Evolutionary conservation across 1,140 invertebrate genomes (phyloP).

Genomic region (Platyscapa corneri): DNA sequence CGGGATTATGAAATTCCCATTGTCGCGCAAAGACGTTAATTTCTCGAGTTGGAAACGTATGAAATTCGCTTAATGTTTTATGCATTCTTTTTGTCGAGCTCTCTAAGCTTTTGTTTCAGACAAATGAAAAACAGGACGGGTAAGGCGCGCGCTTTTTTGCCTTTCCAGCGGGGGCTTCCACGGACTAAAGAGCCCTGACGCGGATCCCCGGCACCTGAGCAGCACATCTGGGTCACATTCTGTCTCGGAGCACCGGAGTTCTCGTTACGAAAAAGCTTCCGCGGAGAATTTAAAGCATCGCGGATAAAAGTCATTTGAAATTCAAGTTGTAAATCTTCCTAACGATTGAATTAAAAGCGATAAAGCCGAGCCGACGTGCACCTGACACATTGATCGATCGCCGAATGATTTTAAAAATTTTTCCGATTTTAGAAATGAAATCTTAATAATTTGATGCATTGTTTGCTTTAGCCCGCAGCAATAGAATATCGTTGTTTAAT

Average conservation of each 20-base stretch:
- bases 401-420: constrained; percentile 12
- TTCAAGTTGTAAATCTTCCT: constrained; percentile 9
- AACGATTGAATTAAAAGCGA: constrained; percentile 17
- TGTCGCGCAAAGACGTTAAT: neutral
- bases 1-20: no score
- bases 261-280: constrained; percentile 21
- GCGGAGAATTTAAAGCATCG: neutral
- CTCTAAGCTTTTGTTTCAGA: constrained; percentile 10
- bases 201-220: constrained; percentile 13
- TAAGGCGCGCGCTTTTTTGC: neutral
- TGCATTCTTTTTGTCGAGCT: neutral
- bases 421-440: neutral
- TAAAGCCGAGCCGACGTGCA: neutral
- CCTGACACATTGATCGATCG: constrained; percentile 12
- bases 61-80: constrained; percentile 14
- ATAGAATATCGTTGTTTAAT: neutral
- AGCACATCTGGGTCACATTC: constrained; percentile 24
- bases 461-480: neutral
- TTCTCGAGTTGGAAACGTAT: neutral
- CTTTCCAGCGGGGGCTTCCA: no score
- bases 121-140: constrained; percentile 8
- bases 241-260: constrained; percentile 10
- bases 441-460: neutral
- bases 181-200: constrained; percentile 7
- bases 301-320: constrained; percentile 32